phyloP scores from a whole-genome alignment of 2,888 invertebrate species.

The Chydorus sphaericus region DNA sequence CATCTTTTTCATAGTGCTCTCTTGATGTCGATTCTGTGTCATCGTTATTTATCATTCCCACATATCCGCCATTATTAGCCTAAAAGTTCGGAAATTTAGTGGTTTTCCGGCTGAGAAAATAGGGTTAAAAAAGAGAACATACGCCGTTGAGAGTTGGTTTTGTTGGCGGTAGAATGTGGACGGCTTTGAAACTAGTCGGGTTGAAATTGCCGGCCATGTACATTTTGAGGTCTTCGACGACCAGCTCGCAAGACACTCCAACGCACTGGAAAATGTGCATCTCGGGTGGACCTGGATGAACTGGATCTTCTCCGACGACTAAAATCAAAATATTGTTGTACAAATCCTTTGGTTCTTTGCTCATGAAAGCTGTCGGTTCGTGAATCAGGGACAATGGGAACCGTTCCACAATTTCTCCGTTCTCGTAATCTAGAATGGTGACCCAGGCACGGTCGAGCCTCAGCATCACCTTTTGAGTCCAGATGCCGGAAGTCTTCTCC shows the following conservation, averaged over 20 bases:
- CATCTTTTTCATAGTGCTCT: conserved; percentile 89
- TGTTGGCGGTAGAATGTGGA: conserved; percentile 41
- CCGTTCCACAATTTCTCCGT: conserved; percentile 83
- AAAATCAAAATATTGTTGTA: conserved; percentile 98
- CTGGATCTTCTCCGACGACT: conserved; percentile 60
- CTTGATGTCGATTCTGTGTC: conserved; percentile 86
- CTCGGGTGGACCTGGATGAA: conserved; percentile 45
- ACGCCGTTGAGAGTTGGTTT: conserved; percentile 37
- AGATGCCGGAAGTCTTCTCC: conserved; percentile 91
- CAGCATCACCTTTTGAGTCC: conserved; percentile 95
- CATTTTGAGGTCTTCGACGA: conserved; percentile 69
- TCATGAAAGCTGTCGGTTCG: conserved; percentile 94
- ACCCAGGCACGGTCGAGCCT: conserved; percentile 78
- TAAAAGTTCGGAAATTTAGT: too few species aligned
- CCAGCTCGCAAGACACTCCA: conserved; percentile 62
- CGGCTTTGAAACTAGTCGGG: not conserved
- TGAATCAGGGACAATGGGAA: conserved; percentile 85
- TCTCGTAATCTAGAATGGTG: conserved; percentile 86
- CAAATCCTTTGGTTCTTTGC: conserved; percentile 86
- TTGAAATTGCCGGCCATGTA: conserved; percentile 43
- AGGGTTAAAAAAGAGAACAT: not conserved
- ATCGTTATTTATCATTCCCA: conserved; percentile 39
- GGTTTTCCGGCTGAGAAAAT: not conserved
- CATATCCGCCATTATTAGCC: too few species aligned
- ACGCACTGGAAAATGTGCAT: conserved; percentile 84